Percentiles rank a stretch among this genome's conserved stretches.
These are phyloP conservation scores for Plectrocnemia conspersa DNA, from an alignment of 1,140 invertebrate genomes.

Conservation along the genomic window DNA sequence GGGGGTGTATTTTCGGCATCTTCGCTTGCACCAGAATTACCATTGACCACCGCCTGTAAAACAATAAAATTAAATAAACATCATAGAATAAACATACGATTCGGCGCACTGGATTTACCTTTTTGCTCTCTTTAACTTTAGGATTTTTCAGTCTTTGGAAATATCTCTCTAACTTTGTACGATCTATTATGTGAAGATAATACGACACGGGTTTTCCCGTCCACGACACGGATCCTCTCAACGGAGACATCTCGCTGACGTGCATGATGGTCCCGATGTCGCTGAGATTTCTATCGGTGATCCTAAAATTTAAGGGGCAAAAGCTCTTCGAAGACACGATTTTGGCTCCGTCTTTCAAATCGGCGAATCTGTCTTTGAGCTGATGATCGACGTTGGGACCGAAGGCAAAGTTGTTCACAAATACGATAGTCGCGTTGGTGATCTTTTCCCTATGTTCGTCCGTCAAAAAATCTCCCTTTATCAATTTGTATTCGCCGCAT, in stretches of 20 bases:
- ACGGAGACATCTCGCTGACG: constrained; percentile 90
- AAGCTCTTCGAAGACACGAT: constrained; percentile 99
- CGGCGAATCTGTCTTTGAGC: constrained; percentile 92
- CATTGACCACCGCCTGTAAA: constrained; percentile 29
- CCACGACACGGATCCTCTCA: constrained; percentile 95
- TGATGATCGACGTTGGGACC: constrained; percentile 95
- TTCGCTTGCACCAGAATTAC: constrained; percentile 29
- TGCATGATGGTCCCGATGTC: constrained; percentile 99
- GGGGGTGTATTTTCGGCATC: constrained; percentile 33
- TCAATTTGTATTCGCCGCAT: constrained; percentile 83
- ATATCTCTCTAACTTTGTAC: constrained; percentile 93
- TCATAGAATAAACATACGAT: background rate
- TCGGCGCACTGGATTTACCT: constrained; percentile 44
- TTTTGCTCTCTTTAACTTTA: constrained; percentile 65
- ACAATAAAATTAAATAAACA: background rate
- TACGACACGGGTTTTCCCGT: constrained; percentile 97
- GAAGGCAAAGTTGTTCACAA: constrained; percentile 99
- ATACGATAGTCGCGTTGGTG: constrained; percentile 87
- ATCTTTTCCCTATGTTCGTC: constrained; percentile 90
- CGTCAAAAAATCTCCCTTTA: constrained; percentile 91
- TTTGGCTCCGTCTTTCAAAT: constrained; percentile 90
- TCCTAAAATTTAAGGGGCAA: constrained; percentile 95
- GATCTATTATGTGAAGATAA: constrained; percentile 95
- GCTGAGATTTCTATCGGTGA: constrained; percentile 78
- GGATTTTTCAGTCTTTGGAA: constrained; percentile 88